phyloP scores from a whole-genome alignment of 2,113 vertebrate species.

The Orcinus orca region DNA sequence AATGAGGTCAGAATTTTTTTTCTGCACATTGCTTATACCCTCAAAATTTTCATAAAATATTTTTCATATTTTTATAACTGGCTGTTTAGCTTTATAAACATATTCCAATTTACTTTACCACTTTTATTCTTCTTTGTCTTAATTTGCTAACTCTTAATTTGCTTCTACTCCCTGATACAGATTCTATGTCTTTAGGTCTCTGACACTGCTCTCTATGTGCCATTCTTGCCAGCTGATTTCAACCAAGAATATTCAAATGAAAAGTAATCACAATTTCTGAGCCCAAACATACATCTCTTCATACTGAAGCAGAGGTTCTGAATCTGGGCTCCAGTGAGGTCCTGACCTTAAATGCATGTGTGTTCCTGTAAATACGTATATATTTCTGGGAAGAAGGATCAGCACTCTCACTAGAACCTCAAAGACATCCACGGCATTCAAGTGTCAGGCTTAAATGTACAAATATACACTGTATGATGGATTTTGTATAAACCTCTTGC shows the following conservation, averaged over 20 bases:
- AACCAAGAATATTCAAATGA: neutral
- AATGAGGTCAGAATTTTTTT: neutral
- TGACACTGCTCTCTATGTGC: neutral
- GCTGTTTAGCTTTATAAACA: neutral
- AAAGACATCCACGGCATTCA: neutral
- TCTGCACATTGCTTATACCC: neutral
- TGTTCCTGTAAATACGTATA: neutral
- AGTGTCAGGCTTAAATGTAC: neutral
- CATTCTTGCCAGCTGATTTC: constrained; percentile 2
- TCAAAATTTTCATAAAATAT: neutral
- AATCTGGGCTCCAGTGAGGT: neutral
- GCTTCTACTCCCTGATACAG: neutral
- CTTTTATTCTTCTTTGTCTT: neutral
- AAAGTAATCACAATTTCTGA: neutral
- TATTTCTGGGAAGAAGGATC: neutral
- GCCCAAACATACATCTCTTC: neutral
- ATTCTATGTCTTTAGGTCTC: neutral
- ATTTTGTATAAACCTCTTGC: neutral
- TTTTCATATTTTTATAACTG: neutral
- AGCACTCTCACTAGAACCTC: neutral
- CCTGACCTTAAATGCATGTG: neutral
- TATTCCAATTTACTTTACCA: neutral
- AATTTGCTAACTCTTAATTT: neutral
- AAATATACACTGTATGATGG: neutral
- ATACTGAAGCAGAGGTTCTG: neutral